These are phyloP conservation scores for Eupithecia vulgata DNA, from an alignment of 2,888 invertebrate genomes.

Conservation along the genomic window DNA sequence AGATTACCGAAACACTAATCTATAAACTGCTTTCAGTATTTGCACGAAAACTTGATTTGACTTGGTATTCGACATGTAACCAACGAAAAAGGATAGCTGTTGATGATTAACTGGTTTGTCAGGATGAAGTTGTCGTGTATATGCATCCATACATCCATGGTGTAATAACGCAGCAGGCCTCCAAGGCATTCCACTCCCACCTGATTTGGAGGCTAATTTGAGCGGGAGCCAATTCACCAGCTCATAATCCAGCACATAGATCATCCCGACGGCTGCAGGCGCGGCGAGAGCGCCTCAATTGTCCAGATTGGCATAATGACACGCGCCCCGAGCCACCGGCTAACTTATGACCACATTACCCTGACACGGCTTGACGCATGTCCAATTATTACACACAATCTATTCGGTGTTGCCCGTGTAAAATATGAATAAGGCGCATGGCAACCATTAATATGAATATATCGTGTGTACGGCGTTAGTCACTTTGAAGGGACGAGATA, in stretches of 20 bases:
- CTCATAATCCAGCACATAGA: slow-evolving; percentile 74
- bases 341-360: slow-evolving; percentile 80
- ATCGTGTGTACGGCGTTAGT: slow-evolving; percentile 65
- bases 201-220: slow-evolving; percentile 52
- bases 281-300: slow-evolving; percentile 63
- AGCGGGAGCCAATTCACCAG: slow-evolving; percentile 63
- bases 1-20: neutral
- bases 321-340: slow-evolving; percentile 68
- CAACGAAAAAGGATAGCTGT: neutral
- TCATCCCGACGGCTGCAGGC: slow-evolving; percentile 59
- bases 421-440: slow-evolving; percentile 76
- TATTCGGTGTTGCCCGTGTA: slow-evolving; percentile 73
- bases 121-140: neutral
- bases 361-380: slow-evolving; percentile 78
- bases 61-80: neutral
- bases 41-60: neutral
- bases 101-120: neutral
- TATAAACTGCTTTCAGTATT: neutral
- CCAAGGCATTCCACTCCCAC: slow-evolving; percentile 42
- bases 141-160: neutral
- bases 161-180: slow-evolving; percentile 16
- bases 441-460: slow-evolving; percentile 68
- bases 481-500: slow-evolving; percentile 76
- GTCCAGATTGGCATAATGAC: slow-evolving; percentile 79
- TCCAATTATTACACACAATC: slow-evolving; percentile 81